Conservation (phyloP, 2,888 invertebrate genomes). For the Agriopis aurantiaria region DNA sequence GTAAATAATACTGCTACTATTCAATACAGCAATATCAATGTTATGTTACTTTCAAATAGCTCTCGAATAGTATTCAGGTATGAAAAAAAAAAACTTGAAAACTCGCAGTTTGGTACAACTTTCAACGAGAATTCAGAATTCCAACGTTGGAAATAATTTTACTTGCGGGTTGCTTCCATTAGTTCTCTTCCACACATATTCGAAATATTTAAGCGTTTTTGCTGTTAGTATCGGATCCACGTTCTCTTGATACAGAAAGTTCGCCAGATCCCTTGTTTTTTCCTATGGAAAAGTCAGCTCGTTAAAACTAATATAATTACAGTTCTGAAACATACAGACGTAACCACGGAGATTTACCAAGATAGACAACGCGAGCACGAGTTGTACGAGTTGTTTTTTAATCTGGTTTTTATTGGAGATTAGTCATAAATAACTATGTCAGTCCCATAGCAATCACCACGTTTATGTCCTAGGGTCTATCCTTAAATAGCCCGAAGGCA, state of each 20-base stretch:
- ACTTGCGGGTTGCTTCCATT: conserved; percentile 81
- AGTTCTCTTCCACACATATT: conserved; percentile 84
- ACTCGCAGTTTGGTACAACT: conserved; percentile 8
- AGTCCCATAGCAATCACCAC: too few relatives aligned
- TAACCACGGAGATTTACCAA: too few relatives aligned
- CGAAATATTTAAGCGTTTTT: conserved; percentile 81
- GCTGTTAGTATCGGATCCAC: conserved; percentile 72
- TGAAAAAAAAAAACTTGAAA: background rate
- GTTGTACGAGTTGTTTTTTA: too few relatives aligned
- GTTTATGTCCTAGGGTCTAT: too few relatives aligned
- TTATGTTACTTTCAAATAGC: background rate
- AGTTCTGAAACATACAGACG: conserved; percentile 48
- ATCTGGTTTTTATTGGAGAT: too few relatives aligned
- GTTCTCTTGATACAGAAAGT: conserved; percentile 79
- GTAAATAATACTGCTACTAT: too few relatives aligned
- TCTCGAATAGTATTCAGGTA: background rate
- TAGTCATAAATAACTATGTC: too few relatives aligned
- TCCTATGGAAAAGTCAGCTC: conserved; percentile 69
- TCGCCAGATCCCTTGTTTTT: conserved; percentile 76
- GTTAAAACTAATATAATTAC: conserved; percentile 73
- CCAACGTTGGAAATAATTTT: conserved; percentile 23
- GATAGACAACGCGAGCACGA: too few relatives aligned
- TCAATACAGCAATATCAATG: too few relatives aligned
- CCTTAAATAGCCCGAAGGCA: too few relatives aligned
- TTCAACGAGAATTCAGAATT: conserved; percentile 2